phyloP scores from a whole-genome alignment of 2,888 invertebrate species.

The Latrodectus elegans region DNA sequence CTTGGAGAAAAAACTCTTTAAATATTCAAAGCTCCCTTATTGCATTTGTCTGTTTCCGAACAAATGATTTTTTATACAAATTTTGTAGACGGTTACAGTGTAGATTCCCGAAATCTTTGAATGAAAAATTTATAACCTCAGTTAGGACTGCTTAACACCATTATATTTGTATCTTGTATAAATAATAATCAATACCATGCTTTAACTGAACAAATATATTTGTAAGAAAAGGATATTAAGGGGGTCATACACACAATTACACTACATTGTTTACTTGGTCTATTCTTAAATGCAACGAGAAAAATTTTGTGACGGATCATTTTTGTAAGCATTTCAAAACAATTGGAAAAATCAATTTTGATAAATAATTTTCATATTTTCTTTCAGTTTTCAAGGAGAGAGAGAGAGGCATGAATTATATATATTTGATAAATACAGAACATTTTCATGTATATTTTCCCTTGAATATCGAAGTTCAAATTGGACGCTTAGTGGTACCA shows the following conservation, averaged over 20 bases:
- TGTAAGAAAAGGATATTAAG: background rate
- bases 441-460: too few species aligned
- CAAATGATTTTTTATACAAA: background rate
- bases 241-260: background rate
- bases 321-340: too few species aligned
- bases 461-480: too few species aligned
- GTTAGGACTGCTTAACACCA: background rate
- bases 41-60: conserved; percentile 2
- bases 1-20: background rate
- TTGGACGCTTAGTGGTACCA: too few species aligned
- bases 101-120: background rate
- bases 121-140: conserved; percentile 2
- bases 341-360: too few species aligned
- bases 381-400: too few species aligned
- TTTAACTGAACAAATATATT: background rate
- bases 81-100: background rate
- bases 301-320: too few species aligned
- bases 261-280: too few species aligned
- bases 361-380: too few species aligned
- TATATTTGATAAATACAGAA: too few species aligned
- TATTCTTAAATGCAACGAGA: too few species aligned
- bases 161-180: background rate
- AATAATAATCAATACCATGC: background rate
- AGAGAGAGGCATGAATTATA: too few species aligned
- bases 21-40: background rate